A percentile compares a stretch with the other conserved stretches of the same genome.
phyloP scores from a whole-genome alignment of 2,113 vertebrate genomes.

The Xiphophorus hellerii region DNA sequence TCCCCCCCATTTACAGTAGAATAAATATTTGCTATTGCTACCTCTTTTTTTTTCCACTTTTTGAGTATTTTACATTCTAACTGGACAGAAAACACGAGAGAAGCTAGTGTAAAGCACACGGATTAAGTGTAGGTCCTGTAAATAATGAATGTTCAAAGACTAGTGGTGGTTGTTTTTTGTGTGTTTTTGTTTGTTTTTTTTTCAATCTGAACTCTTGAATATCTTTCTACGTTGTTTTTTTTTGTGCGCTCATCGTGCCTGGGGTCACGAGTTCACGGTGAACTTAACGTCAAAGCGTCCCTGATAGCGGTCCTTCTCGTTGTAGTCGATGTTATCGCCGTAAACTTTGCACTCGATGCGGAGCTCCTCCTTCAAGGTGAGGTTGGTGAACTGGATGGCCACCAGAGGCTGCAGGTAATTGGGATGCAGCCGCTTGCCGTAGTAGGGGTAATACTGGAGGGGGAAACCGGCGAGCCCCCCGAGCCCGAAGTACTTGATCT shows the following conservation, averaged over 20 bases:
- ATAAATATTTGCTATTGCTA: conserved; percentile 99
- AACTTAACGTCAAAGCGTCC: conserved; percentile 98
- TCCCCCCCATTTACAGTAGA: conserved; percentile 95
- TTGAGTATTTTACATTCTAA: conserved; percentile 94
- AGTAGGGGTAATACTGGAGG: conserved; percentile 97
- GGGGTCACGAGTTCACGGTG: conserved; percentile 89
- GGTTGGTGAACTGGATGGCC: conserved; percentile 92
- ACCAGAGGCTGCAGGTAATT: conserved; percentile 95
- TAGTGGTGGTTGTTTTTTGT: conserved; percentile 81
- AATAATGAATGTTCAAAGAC: conserved; percentile 99
- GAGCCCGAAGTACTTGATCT: conserved; percentile 86
- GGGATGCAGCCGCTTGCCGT: conserved; percentile 89
- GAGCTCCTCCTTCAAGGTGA: conserved; percentile 82
- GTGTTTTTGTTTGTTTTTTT: conserved; percentile 31
- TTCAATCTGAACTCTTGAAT: conserved; percentile 65
- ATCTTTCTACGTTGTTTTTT: conserved; percentile 61
- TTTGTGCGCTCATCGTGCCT: conserved; percentile 80
- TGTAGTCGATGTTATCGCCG: conserved; percentile 91
- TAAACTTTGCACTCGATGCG: conserved; percentile 93
- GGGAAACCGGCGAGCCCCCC: conserved; percentile 81
- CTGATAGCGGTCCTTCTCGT: conserved; percentile 96
- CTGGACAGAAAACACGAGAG: conserved; percentile 93
- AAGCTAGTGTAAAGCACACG: conserved; percentile 98
- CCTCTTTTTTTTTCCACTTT: conserved; percentile 61
- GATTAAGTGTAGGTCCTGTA: conserved; percentile 99